Percentiles rank a stretch among this genome's conserved stretches.
Conservation (phyloP, 1,140 invertebrate genomes). For the Amphibalanus amphitrite region DNA sequence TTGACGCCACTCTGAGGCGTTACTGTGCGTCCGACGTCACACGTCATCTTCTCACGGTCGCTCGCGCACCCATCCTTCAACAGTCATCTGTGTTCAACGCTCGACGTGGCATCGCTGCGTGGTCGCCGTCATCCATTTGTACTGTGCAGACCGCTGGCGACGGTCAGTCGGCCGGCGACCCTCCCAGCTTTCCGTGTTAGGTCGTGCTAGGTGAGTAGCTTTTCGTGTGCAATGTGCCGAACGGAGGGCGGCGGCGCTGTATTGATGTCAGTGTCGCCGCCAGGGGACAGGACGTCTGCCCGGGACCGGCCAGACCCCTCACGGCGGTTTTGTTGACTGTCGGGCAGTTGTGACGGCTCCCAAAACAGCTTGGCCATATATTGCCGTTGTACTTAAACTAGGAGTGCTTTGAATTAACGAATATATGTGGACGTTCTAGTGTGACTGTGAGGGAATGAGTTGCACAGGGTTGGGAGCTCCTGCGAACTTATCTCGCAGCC, state of each 20-base stretch:
- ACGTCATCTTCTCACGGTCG: not conserved
- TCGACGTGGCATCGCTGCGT: not conserved
- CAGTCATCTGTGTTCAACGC: not conserved
- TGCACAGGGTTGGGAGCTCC: too few species aligned
- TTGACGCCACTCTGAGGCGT: not conserved
- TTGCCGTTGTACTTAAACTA: not conserved
- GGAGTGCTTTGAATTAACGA: constrained; percentile 1
- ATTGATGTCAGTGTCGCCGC: not conserved
- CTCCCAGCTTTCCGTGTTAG: not conserved
- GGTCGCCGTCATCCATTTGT: not conserved
- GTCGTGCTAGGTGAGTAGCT: not conserved
- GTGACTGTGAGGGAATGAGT: not conserved
- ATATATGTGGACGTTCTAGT: not conserved
- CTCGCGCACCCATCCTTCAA: too few species aligned
- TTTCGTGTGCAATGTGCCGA: not conserved
- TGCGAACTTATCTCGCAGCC: too few species aligned
- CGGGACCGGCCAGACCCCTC: too few species aligned
- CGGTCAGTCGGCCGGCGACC: too few species aligned
- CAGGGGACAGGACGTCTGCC: too few species aligned
- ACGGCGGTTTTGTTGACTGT: not conserved
- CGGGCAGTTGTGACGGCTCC: not conserved
- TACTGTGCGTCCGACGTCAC: not conserved
- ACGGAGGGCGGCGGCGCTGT: too few species aligned
- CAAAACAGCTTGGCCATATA: not conserved
- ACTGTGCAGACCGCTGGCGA: not conserved